Conservation (phyloP, 1,140 invertebrate species). For the Latrodectus geometricus region DNA sequence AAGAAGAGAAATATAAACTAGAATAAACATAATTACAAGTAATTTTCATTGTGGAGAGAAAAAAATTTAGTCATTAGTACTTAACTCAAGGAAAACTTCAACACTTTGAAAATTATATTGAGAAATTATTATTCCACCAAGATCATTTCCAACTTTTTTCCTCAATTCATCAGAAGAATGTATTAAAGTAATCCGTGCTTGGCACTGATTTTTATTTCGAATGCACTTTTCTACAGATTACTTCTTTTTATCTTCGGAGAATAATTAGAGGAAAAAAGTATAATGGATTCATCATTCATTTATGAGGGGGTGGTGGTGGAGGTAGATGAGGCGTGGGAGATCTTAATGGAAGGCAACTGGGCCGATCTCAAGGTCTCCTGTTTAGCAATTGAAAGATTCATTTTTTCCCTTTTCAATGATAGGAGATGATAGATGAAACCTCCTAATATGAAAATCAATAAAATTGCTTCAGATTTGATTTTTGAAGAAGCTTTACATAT, state of each 20-base stretch:
- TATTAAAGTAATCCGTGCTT: constrained; percentile 25
- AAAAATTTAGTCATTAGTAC: too few relatives aligned
- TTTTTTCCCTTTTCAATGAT: not conserved
- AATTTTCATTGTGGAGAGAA: too few relatives aligned
- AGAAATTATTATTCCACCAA: constrained; percentile 17
- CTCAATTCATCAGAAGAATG: constrained; percentile 2
- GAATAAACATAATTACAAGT: too few relatives aligned
- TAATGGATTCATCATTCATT: constrained; percentile 41
- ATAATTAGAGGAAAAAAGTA: constrained; percentile 31
- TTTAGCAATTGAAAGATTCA: constrained; percentile 31
- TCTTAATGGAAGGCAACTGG: constrained; percentile 25
- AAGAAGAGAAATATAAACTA: too few relatives aligned
- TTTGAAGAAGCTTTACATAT: constrained; percentile 12
- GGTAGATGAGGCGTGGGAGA: not conserved
- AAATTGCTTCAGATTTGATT: constrained; percentile 6
- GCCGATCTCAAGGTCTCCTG: constrained; percentile 9
- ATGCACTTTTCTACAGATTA: constrained; percentile 33
- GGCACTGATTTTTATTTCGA: constrained; percentile 25
- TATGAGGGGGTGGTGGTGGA: not conserved
- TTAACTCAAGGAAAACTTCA: not conserved
- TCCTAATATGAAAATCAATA: constrained; percentile 55
- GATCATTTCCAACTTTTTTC: constrained; percentile 7
- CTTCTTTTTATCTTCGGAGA: not conserved
- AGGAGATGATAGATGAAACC: constrained; percentile 34
- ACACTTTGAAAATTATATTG: constrained; percentile 25